Evolutionary conservation across 2,113 vertebrate species (phyloP), one percentile per base, ranked within the genome.

Genomic region (Tyto alba): DNA sequence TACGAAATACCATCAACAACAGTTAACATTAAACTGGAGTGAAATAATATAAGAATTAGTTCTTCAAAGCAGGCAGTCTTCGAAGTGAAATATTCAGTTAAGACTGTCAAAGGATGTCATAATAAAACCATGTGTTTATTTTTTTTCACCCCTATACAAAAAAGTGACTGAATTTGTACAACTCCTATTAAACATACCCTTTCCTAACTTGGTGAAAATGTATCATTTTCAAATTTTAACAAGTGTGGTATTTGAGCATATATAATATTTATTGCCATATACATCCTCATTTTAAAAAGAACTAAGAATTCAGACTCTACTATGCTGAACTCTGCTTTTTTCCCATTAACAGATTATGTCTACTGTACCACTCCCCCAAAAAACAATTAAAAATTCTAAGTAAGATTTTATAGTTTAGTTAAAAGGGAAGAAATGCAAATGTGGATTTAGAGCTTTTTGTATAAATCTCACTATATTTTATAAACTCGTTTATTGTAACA

Each of bases 351-450:
- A 96, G 90, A 95, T 96, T 93, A 96, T 59, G 75, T 69, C 95
- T 97, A 97, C 85, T 97, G 92, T 75, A 95, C 96, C 83, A 96
- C 48, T 94, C 64, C 89, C 95, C 55, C 92, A n/a, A 75, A 93
- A 97, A 96, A 95, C 94, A 98, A 98, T 97, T 98, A 98, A 98
- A 98, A 98, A 97, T 93, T 94, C 95, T 97, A 98, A 96, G 94
- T 95, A 97, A 96, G 94, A 96, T 96, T 96, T 97, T 85, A 97
- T 94, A 97, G 97, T 97, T 98, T 96, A 96, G 97, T 98, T 98
- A 98, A 98, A 98, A 98, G 97, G 98, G 95, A 97, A 98, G 92
- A 98, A 98, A 98, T 98, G 97, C 96, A 98, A 98, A 98, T 96
- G 89, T 91, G 94, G 93, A 97, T 96, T 98, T 97, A 98, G 98